phyloP scores from a whole-genome alignment of 2,888 invertebrate species.

The Lithophane socia region DNA sequence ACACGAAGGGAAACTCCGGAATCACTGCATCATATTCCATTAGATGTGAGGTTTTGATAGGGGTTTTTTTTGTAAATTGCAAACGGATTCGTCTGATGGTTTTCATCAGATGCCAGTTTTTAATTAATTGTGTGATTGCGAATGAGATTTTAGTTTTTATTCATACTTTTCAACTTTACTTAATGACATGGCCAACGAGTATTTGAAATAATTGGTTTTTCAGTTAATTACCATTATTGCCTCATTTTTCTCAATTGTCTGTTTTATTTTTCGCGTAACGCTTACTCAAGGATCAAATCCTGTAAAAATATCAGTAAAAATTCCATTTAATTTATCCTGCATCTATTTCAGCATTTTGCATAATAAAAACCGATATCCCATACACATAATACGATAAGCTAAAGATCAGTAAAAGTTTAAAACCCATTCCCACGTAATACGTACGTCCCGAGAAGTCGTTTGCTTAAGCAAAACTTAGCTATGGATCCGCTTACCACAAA shows the following conservation, averaged over 20 bases:
- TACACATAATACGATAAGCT: conserved; percentile 28
- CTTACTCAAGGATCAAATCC: background rate
- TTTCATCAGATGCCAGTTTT: conserved; percentile 16
- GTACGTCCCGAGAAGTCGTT: conserved; percentile 46
- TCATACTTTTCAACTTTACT: background rate
- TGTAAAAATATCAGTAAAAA: background rate
- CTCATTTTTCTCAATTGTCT: background rate
- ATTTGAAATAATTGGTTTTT: background rate
- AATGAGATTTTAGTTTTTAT: background rate
- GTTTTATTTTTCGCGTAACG: background rate
- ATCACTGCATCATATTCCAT: conserved; percentile 77
- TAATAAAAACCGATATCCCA: background rate
- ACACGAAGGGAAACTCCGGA: conserved; percentile 64
- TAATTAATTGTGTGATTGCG: conserved; percentile 7
- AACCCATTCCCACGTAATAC: conserved; percentile 48
- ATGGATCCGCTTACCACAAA: conserved; percentile 59
- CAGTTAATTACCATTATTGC: too few relatives aligned
- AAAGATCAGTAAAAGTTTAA: conserved; percentile 54
- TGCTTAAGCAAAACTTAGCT: conserved; percentile 53
- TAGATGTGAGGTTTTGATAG: conserved; percentile 55
- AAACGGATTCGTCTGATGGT: conserved; percentile 31
- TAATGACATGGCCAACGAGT: background rate
- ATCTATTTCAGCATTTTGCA: conserved; percentile 3
- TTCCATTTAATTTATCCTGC: background rate
- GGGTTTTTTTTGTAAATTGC: conserved; percentile 41